Evolutionary conservation across 2,888 invertebrate genomes (phyloP).

Genomic region (Pseudococcus viburni): DNA sequence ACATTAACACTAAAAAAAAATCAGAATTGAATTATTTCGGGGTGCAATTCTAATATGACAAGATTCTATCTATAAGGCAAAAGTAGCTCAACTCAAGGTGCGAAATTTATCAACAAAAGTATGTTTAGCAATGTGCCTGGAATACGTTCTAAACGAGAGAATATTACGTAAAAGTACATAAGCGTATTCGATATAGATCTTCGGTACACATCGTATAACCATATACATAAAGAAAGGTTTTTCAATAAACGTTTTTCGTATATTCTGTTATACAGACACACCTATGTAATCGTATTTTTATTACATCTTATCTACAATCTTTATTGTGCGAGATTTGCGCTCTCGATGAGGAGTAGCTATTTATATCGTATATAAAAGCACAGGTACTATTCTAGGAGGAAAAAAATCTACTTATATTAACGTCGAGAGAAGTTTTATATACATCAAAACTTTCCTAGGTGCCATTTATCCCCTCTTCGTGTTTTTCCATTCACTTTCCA

Average conservation of each 20-base stretch:
- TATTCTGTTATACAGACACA: not conserved
- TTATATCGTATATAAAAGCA: not conserved
- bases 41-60: too few species aligned
- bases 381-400: not conserved
- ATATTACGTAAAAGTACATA: too few species aligned
- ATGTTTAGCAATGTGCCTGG: too few species aligned
- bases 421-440: conserved; percentile 13
- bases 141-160: too few species aligned
- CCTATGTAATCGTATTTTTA: not conserved
- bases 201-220: not conserved
- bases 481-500: not conserved
- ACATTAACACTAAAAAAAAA: too few species aligned
- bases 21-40: too few species aligned
- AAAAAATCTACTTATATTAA: conserved; percentile 16
- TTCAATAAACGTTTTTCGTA: not conserved
- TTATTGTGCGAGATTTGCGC: conserved; percentile 13
- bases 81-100: too few species aligned
- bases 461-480: not conserved
- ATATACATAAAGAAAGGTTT: not conserved
- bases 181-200: too few species aligned
- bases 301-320: not conserved
- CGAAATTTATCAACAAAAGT: too few species aligned
- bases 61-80: too few species aligned
- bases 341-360: not conserved
- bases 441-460: conserved; percentile 12